Evolutionary conservation across 2,797 vertebrate genomes (phyloP).

Genomic region (Tinamus major): DNA sequence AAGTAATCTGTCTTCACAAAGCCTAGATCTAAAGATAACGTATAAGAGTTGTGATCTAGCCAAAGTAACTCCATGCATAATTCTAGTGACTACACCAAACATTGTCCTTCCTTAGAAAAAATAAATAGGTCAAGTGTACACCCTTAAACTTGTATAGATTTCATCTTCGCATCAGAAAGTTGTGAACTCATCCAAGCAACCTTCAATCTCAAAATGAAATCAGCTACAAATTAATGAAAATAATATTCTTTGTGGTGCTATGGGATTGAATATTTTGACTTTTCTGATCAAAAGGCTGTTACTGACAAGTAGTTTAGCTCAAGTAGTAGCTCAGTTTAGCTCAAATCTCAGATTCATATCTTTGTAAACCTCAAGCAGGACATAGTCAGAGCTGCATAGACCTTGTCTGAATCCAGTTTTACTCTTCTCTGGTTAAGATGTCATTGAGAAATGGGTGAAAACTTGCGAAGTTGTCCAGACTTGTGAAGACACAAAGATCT

Average conservation of each 20-base stretch:
- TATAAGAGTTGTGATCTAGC: background rate
- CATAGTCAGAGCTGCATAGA: background rate
- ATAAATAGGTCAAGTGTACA: background rate
- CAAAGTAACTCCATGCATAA: background rate
- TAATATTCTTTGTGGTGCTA: background rate
- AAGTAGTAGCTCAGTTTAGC: background rate
- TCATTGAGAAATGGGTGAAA: background rate
- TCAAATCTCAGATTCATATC: background rate
- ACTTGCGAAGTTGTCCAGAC: background rate
- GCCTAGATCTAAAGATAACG: background rate
- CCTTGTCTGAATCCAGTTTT: background rate
- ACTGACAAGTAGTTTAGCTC: accelerated
- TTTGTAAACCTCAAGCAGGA: background rate
- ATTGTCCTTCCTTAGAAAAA: background rate
- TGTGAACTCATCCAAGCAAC: background rate
- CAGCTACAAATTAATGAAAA: background rate
- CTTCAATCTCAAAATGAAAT: background rate
- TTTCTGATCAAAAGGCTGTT: background rate
- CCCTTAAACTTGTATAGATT: background rate
- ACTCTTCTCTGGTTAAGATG: background rate
- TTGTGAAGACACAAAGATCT: background rate
- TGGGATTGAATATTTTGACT: background rate
- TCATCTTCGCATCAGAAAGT: background rate
- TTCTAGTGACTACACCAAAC: background rate
- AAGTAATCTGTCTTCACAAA: background rate